Conservation (phyloP, 1,140 invertebrate species). For the Metopolophium dirhodum region DNA sequence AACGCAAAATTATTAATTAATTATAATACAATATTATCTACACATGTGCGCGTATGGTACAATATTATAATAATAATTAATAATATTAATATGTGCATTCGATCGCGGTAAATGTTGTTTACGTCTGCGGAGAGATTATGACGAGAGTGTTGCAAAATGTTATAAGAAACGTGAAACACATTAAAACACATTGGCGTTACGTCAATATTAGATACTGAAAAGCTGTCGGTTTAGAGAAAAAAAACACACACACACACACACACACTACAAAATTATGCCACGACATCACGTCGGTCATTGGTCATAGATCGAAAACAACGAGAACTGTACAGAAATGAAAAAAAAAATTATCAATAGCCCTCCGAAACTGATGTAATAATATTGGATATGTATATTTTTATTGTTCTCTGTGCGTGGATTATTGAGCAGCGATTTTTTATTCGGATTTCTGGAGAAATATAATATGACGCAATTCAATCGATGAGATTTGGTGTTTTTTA, state of each 20-base stretch:
- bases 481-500: background rate
- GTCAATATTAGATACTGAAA: background rate
- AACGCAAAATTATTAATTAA: slow-evolving; percentile 17
- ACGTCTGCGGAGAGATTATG: background rate
- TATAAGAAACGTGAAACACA: background rate
- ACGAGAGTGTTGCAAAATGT: background rate
- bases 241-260: background rate
- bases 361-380: background rate
- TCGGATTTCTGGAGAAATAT: background rate
- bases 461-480: background rate
- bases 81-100: background rate
- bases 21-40: slow-evolving; percentile 14
- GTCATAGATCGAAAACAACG: background rate
- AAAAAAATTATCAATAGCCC: background rate
- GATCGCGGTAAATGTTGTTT: background rate
- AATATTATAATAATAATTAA: background rate
- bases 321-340: background rate
- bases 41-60: background rate
- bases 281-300: background rate
- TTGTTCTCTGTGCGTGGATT: background rate
- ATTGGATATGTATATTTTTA: background rate
- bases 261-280: background rate
- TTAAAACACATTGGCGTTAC: background rate
- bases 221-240: background rate
- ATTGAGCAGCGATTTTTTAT: background rate